These are phyloP conservation scores for Vulpes lagopus DNA, from an alignment of 2,113 vertebrate species.

Conservation along the genomic window DNA sequence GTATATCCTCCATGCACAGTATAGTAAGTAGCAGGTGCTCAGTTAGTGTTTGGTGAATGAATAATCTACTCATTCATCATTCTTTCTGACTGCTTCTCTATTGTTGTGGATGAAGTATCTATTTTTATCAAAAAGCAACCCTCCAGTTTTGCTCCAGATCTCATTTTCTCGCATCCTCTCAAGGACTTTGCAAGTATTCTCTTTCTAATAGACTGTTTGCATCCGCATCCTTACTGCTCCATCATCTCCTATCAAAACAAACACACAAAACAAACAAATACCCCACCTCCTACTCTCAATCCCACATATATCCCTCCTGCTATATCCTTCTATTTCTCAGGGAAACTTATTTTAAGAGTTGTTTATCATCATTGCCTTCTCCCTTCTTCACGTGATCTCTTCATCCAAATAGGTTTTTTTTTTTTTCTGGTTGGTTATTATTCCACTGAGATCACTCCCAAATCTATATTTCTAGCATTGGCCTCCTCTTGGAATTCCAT, in stretches of 20 bases:
- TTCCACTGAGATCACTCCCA: background rate
- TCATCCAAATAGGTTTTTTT: slow-evolving; percentile 17
- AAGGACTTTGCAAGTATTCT: background rate
- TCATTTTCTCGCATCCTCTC: slow-evolving; percentile 20
- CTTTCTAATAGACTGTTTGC: background rate
- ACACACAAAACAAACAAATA: background rate
- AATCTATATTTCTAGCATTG: slow-evolving; percentile 31
- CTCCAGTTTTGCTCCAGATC: slow-evolving; percentile 37
- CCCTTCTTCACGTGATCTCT: background rate
- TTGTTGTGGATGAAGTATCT: background rate
- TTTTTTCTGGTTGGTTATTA: background rate
- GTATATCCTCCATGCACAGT: background rate
- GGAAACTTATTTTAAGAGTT: slow-evolving; percentile 47
- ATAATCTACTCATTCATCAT: background rate
- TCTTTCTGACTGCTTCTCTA: slow-evolving; percentile 44
- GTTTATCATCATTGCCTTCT: background rate
- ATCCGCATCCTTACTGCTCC: background rate
- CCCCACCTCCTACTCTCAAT: background rate
- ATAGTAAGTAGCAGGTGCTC: background rate
- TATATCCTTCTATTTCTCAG: slow-evolving; percentile 4
- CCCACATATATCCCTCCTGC: background rate
- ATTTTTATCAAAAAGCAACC: slow-evolving; percentile 27
- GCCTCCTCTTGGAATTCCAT: background rate
- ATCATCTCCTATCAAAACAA: slow-evolving; percentile 30
- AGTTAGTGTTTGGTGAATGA: background rate